Percentiles rank a stretch among this genome's conserved stretches.
phyloP scores from a whole-genome alignment of 2,113 vertebrate species.

The Psilopsiagon aymara region DNA sequence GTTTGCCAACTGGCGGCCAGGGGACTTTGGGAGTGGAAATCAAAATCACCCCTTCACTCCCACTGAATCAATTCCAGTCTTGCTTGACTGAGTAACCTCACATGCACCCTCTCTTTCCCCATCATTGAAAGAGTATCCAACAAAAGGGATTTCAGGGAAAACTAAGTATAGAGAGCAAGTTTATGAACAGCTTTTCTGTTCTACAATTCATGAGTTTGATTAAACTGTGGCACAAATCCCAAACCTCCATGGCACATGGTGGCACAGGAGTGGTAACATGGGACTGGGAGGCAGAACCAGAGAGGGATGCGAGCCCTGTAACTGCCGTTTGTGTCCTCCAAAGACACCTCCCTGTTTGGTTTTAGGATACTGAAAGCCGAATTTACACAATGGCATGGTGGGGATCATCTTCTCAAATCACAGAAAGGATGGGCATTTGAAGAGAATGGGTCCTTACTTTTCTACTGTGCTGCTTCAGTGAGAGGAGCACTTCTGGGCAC shows the following conservation, averaged over 20 bases:
- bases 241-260: fast-evolving
- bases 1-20: not conserved
- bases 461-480: not conserved
- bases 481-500: not conserved
- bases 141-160: not conserved
- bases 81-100: not conserved
- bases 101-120: not conserved
- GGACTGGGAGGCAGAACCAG: not conserved
- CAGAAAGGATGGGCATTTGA: not conserved
- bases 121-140: not conserved
- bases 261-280: not conserved
- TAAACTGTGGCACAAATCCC: not conserved
- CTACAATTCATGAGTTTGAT: not conserved
- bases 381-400: not conserved
- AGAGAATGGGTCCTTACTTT: fast-evolving
- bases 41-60: not conserved
- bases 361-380: not conserved
- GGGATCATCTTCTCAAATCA: too few species aligned
- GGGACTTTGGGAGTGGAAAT: not conserved
- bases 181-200: not conserved
- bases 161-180: not conserved
- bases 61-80: not conserved
- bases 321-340: fast-evolving
- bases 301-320: fast-evolving
- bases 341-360: not conserved